These are phyloP conservation scores for Sympetrum striolatum DNA, from an alignment of 2,888 invertebrate species.

Conservation along the genomic window DNA sequence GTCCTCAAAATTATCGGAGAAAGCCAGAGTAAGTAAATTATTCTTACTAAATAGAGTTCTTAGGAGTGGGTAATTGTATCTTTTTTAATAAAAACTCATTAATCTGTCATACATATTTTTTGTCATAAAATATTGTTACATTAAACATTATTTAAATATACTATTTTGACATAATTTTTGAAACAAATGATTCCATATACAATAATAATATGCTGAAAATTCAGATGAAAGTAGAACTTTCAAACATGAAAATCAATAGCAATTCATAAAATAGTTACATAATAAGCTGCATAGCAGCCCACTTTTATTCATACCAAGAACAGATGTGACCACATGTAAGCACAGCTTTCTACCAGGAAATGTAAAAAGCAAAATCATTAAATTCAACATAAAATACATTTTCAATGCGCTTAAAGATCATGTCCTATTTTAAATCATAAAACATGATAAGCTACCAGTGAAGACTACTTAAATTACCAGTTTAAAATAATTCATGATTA, in stretches of 20 bases:
- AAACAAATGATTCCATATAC: not conserved
- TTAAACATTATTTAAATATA: conserved; percentile 32
- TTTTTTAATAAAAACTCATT: too few species aligned
- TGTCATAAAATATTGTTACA: conserved; percentile 32
- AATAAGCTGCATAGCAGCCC: conserved; percentile 33
- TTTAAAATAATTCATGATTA: not conserved
- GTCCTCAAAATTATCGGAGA: too few species aligned
- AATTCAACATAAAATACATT: conserved; percentile 5
- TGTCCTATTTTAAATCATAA: not conserved
- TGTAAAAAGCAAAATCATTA: conserved; percentile 30
- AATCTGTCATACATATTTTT: not conserved
- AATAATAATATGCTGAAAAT: conserved; percentile 16
- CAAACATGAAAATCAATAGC: not conserved
- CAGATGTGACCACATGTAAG: conserved; percentile 34
- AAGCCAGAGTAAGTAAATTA: too few species aligned
- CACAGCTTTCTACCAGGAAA: conserved; percentile 38
- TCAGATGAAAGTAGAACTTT: not conserved
- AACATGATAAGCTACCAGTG: conserved; percentile 27
- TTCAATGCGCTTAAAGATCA: not conserved
- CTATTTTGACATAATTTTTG: not conserved
- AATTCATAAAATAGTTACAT: not conserved
- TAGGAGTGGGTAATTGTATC: too few species aligned
- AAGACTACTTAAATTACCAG: conserved; percentile 18
- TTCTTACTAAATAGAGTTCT: too few species aligned
- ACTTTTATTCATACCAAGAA: conserved; percentile 32